Evolutionary conservation across 2,113 vertebrate genomes (phyloP).

Genomic region (Corydoras maculifer): DNA sequence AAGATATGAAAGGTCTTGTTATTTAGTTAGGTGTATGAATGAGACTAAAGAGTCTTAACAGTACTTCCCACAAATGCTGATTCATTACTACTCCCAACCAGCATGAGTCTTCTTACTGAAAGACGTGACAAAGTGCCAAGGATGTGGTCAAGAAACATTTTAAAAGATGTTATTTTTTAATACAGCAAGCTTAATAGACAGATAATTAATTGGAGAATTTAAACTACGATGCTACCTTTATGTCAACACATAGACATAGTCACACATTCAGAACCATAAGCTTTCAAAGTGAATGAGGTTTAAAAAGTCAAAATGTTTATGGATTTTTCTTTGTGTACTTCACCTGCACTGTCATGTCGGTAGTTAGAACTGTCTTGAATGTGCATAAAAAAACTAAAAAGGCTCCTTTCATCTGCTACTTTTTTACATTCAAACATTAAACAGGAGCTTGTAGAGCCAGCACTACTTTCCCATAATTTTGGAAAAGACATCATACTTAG

Average conservation of each 20-base stretch:
- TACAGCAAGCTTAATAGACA: too few relatives aligned
- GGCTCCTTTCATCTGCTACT: conserved; percentile 25
- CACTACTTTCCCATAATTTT: conserved; percentile 9
- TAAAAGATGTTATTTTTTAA: not conserved
- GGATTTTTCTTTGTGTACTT: conserved; percentile 10
- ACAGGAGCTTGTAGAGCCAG: not conserved
- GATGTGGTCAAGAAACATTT: not conserved
- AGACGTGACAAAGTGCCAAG: not conserved
- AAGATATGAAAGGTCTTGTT: conserved; percentile 5
- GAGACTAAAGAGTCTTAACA: not conserved
- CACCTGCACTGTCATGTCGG: conserved; percentile 1
- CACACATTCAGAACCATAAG: not conserved
- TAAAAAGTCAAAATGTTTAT: not conserved
- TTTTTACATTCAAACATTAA: conserved; percentile 12
- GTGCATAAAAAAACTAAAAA: conserved; percentile 24
- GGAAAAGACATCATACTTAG: conserved; percentile 36
- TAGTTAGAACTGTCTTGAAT: conserved; percentile 26
- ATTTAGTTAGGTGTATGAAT: conserved; percentile 4
- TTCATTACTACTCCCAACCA: not conserved
- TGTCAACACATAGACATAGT: conserved; percentile 4
- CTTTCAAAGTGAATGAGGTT: not conserved
- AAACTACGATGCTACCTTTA: too few relatives aligned
- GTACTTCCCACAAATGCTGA: not conserved
- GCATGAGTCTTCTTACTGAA: not conserved
- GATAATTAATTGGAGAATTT: too few relatives aligned